Conservation (phyloP, 92 coral and sea anemone genomes). For the Bergia puertoricense region DNA sequence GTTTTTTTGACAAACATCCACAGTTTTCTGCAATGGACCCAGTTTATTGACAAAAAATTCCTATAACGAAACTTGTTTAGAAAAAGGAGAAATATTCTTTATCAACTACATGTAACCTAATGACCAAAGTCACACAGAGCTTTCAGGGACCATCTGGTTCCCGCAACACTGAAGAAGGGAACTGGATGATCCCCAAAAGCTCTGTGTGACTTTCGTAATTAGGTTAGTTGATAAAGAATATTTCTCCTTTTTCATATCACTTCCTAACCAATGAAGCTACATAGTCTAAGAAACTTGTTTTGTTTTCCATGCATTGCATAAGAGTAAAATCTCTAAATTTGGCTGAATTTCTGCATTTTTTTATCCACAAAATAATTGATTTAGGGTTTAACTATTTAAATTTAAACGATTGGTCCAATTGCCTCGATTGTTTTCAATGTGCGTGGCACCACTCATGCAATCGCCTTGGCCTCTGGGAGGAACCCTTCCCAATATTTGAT, state of each 20-base stretch:
- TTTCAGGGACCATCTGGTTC: no score
- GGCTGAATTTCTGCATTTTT: neutral
- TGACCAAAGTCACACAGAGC: no score
- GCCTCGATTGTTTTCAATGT: neutral
- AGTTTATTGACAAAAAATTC: neutral
- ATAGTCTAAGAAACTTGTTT: neutral
- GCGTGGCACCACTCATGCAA: slow-evolving; percentile 58
- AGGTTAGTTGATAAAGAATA: no score
- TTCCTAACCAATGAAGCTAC: no score
- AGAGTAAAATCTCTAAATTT: neutral
- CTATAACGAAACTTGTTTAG: neutral
- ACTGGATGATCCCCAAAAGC: no score
- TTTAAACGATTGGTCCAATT: slow-evolving; percentile 6
- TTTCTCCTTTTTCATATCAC: no score
- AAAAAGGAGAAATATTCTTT: no score
- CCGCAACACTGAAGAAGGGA: no score
- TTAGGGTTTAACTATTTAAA: neutral
- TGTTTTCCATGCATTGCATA: slow-evolving; percentile 11
- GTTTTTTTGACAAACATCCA: neutral
- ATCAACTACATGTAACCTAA: no score
- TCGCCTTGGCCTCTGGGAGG: slow-evolving; percentile 98
- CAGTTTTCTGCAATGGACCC: neutral
- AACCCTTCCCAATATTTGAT: slow-evolving; percentile 98
- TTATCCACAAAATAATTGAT: slow-evolving; percentile 20
- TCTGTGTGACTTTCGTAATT: no score